Conservation (phyloP, 2,113 vertebrate genomes). For the Prinia subflava region DNA sequence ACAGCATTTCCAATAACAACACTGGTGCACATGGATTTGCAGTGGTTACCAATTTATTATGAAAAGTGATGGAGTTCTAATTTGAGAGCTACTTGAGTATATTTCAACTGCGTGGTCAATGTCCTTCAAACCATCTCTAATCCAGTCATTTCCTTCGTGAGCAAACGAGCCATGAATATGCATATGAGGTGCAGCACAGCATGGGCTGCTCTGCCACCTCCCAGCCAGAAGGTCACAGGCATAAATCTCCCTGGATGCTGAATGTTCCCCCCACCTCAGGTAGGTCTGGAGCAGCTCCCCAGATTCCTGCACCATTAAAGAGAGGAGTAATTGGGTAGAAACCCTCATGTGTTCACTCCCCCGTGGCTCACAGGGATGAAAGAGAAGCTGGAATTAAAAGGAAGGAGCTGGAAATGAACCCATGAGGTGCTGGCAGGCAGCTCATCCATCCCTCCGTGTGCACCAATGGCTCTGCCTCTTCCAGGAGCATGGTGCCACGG, state of each 20-base stretch:
- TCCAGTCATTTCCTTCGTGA: conserved; percentile 22
- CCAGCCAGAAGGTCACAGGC: conserved; percentile 35
- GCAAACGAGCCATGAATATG: conserved; percentile 63
- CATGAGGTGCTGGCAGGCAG: neutral
- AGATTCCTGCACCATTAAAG: neutral
- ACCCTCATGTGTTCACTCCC: neutral
- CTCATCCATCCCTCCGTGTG: neutral
- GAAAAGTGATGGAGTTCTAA: conserved; percentile 9
- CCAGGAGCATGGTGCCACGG: neutral
- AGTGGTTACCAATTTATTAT: neutral
- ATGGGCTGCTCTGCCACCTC: conserved; percentile 47
- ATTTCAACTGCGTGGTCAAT: neutral
- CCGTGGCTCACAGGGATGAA: neutral
- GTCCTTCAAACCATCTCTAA: conserved; percentile 54
- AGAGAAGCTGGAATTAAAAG: neutral
- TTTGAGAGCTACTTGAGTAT: neutral
- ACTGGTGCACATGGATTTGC: neutral
- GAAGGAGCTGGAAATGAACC: neutral
- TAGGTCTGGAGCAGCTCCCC: neutral
- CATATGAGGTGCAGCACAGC: conserved; percentile 30
- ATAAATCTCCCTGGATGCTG: conserved; percentile 44
- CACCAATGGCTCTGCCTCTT: neutral
- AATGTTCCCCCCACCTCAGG: neutral
- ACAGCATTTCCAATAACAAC: conserved; percentile 46
- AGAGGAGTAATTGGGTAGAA: conserved; percentile 21